Percentiles rank a stretch among this genome's conserved stretches.
These are phyloP conservation scores for Phataginus tricuspis DNA, from an alignment of 2,797 vertebrate species.

Conservation along the genomic window DNA sequence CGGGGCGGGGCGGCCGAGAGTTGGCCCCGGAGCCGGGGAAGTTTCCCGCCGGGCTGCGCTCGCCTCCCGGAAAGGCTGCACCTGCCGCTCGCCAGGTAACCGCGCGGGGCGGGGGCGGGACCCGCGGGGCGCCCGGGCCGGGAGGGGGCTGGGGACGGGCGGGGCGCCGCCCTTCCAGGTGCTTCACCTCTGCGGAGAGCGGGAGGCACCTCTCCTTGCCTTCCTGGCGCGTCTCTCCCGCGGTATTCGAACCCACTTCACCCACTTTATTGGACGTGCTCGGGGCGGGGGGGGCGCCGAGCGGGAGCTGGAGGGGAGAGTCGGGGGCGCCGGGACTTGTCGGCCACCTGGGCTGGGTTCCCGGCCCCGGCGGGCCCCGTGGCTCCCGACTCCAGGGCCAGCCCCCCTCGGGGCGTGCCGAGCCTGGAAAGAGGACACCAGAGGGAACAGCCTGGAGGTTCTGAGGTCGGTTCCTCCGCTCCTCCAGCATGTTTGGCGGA, in stretches of 20 bases:
- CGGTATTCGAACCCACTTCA: not conserved
- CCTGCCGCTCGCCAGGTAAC: constrained; percentile 58
- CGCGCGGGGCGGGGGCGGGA: not conserved
- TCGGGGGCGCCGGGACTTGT: not conserved
- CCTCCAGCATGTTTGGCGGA: not conserved
- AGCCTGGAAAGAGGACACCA: not conserved
- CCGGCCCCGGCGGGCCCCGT: not conserved
- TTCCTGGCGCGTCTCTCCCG: no score
- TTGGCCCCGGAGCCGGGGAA: constrained; percentile 64
- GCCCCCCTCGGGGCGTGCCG: not conserved
- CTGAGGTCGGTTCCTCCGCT: not conserved
- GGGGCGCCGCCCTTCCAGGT: constrained; percentile 35
- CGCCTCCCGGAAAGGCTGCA: not conserved
- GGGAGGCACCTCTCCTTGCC: not conserved
- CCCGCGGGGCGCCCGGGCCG: no score
- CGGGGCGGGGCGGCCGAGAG: not conserved
- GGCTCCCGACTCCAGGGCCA: not conserved
- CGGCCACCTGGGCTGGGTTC: not conserved
- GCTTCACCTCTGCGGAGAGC: not conserved
- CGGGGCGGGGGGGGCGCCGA: not conserved
- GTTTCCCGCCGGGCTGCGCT: constrained; percentile 44
- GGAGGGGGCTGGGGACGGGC: not conserved
- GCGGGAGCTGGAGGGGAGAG: not conserved
- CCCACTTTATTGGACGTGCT: not conserved
- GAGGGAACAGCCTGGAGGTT: not conserved